phyloP scores from a whole-genome alignment of 2,113 vertebrate species.

The Aleadryas rufinucha region DNA sequence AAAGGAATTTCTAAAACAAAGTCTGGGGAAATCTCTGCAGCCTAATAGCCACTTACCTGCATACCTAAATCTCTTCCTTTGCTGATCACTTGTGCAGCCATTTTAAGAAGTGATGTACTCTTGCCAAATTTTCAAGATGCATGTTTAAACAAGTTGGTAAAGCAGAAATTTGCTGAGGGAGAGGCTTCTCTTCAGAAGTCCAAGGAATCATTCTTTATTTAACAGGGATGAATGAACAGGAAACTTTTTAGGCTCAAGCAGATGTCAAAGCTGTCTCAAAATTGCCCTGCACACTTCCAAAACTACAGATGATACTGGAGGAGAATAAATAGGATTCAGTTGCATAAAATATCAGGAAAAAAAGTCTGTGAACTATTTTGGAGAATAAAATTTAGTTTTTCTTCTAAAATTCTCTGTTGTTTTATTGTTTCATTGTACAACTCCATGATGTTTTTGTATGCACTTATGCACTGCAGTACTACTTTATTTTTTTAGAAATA shows the following conservation, averaged over 20 bases:
- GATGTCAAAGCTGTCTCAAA: background rate
- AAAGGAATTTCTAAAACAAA: background rate
- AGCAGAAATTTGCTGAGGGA: background rate
- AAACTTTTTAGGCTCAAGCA: background rate
- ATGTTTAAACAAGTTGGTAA: background rate
- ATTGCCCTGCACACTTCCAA: background rate
- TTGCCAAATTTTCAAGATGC: background rate
- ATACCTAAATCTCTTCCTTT: background rate
- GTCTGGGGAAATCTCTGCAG: background rate
- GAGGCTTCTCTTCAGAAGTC: background rate
- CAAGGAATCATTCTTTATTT: background rate
- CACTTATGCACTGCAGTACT: rapidly evolving
- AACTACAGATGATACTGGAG: background rate
- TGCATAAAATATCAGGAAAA: background rate
- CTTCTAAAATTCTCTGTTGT: background rate
- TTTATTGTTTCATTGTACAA: background rate
- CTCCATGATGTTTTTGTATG: background rate
- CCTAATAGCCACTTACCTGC: background rate
- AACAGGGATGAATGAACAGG: background rate
- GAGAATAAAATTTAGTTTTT: background rate
- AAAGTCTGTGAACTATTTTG: background rate
- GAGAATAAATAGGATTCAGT: background rate
- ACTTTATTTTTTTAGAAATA: background rate
- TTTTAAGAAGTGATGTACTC: background rate
- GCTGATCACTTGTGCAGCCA: background rate